Evolutionary conservation across 2,888 invertebrate species (phyloP).

Genomic region (Limnephilus lunatus): DNA sequence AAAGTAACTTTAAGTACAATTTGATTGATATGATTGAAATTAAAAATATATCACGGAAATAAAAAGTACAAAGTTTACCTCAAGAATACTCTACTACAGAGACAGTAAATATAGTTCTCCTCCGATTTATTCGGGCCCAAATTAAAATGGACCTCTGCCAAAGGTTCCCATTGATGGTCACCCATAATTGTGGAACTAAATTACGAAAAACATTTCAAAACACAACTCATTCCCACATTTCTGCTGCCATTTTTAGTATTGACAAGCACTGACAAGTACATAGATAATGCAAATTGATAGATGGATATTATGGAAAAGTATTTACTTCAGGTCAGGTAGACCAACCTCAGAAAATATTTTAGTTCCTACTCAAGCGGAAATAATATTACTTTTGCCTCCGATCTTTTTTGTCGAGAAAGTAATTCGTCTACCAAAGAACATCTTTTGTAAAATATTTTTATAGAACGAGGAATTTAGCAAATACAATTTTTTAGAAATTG

Average conservation of each 20-base stretch:
- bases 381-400: background rate
- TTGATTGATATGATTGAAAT: background rate
- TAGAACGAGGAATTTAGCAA: too few species aligned
- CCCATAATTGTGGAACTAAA: conserved; percentile 69
- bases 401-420: background rate
- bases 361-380: background rate
- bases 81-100: conserved; percentile 84
- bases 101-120: conserved; percentile 80
- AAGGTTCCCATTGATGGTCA: conserved; percentile 80
- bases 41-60: background rate
- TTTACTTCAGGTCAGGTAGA: background rate
- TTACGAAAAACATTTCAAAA: conserved; percentile 2
- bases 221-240: conserved; percentile 11
- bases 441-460: too few species aligned
- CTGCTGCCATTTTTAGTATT: background rate
- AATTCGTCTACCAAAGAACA: background rate
- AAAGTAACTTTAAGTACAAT: conserved; percentile 13
- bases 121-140: conserved; percentile 71
- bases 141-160: conserved; percentile 80
- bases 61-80: conserved; percentile 74
- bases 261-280: conserved; percentile 14
- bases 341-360: background rate
- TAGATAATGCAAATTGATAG: background rate
- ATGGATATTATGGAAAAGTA: too few species aligned
- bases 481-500: too few species aligned